Evolutionary conservation across 2,888 invertebrate species (phyloP).

Genomic region (Onthophagus sagittarius): DNA sequence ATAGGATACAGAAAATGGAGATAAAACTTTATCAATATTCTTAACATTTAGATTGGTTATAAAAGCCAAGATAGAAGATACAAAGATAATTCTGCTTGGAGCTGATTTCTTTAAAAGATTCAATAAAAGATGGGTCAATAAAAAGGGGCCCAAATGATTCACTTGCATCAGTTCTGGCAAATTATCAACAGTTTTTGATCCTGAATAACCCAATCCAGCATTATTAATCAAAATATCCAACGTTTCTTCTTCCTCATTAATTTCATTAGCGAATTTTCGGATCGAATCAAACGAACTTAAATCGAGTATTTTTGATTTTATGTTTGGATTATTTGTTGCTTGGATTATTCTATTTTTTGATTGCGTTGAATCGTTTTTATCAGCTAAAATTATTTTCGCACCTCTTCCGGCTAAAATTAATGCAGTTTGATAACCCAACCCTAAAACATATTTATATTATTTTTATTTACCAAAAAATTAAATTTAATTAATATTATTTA

Average conservation of each 20-base stretch:
- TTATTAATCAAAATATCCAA: conserved; percentile 64
- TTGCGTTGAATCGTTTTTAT: conserved; percentile 42
- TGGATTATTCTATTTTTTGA: conserved; percentile 38
- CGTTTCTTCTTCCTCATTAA: conserved; percentile 52
- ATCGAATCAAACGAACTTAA: conserved; percentile 54
- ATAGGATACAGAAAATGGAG: conserved; percentile 16
- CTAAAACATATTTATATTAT: conserved; percentile 28
- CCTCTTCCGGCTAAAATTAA: conserved; percentile 50
- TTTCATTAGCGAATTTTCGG: conserved; percentile 58
- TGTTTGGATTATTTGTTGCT: conserved; percentile 40
- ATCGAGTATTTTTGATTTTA: conserved; percentile 50
- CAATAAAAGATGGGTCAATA: conserved; percentile 62
- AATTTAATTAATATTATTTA: too few relatives aligned
- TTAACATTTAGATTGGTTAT: conserved; percentile 36
- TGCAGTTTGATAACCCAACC: conserved; percentile 49
- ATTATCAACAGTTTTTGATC: conserved; percentile 56
- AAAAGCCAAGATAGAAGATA: conserved; percentile 39
- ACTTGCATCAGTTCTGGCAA: conserved; percentile 61
- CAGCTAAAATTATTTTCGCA: conserved; percentile 54
- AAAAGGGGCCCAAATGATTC: conserved; percentile 68
- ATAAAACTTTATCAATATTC: conserved; percentile 25
- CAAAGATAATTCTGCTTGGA: conserved; percentile 43
- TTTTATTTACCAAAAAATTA: too few relatives aligned
- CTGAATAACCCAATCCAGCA: conserved; percentile 54
- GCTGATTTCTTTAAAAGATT: conserved; percentile 46